Evolutionary conservation across 2,888 invertebrate species (phyloP), one percentile per base, ranked within the genome.

Genomic region (Leucoptera coffeella): DNA sequence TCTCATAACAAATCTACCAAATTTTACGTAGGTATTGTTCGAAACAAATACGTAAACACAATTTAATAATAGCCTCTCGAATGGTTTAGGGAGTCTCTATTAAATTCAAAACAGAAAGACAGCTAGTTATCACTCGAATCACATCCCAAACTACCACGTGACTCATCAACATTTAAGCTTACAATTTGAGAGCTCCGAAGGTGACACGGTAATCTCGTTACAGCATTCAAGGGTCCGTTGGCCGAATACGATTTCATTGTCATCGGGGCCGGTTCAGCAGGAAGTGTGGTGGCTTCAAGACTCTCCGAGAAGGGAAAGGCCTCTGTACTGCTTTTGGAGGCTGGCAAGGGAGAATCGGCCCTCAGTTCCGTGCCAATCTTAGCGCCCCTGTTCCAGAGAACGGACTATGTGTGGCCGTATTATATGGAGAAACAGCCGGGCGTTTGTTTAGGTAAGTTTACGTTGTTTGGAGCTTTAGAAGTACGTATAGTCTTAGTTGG

Each of bases 251-350:
- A 65, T 38, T 74, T 72, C 38, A 62, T 74, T 15, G 46, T 74
- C 8, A 51, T 76, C 2, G 76, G 76, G 1, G 74, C 73, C 2
- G 76, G 76, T 1, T 65, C 75, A 2, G 74, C 74, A 0, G 76
- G 67, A 2, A 62, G 71, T 31, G 73, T 71, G 7, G 41, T 74
- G n/a, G 72, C 73, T 3, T 51, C 72, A 4, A 49, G 74, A 3
- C 49, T 75, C 5, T 65, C 69, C 17, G 61, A 71, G 37, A 52
- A 55, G n/a, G 39, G 45, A 1, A 48, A 57, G 25, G 65, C 61
- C 14, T 57, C 64, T 1, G 72, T 75, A 2, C 43, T 74, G 2
- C 41, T 75, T 2, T 38, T 75, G 19, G 75, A 72, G 37, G 72
- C 73, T 2, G 74, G 74, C 0, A 42, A 44, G 19, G 61, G 61